Evolutionary conservation across 2,797 vertebrate genomes (phyloP), one percentile per base, ranked within the genome.

Genomic region (Emys orbicularis): DNA sequence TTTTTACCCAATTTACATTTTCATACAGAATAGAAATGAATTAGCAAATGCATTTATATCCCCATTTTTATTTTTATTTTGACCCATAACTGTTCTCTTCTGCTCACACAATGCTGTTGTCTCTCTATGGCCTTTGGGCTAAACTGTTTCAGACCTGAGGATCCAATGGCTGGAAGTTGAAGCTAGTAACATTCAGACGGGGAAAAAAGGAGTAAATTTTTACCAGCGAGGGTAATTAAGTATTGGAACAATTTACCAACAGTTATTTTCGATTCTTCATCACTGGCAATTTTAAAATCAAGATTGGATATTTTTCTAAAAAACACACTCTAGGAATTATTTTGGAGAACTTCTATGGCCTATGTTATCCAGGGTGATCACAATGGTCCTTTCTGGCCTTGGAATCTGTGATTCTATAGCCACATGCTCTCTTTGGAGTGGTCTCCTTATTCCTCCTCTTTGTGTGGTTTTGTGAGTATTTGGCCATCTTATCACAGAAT

Each of bases 1-100:
- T 97, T 93, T 79, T 93, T 87, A 93, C 82, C 93, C 92, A 9
- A 87, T 97, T 97, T 97, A 80, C 92, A 95, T 97, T 95, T 97
- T 80, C 53, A 1, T 31, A 10, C 37, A 2, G 89, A 87, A 76
- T 19, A 54, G 18, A 87, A 94, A 89, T 12, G 89, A 94, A 87
- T 95, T 88, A 57, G 91, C 72, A 12, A 93, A 90, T 0, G 41
- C 34, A 0, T 92, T 96, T 72, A 21, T 96, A 95, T 86, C 68
- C 72, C 83, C 2, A 65, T 47, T 41, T 88, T 16, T 19, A 16
- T 19, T 76, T 44, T 81, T 19, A 16, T 19, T 76, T 44, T 81
- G 80, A 37, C 23, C 77, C 8, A 0, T 52, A 0, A 72, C 68
- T 23, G 8, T 56, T 94, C 59, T 95, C 9, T 27, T 8, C 72